Evolutionary conservation across 2,113 vertebrate genomes (phyloP).

Genomic region (Rallus limicola): DNA sequence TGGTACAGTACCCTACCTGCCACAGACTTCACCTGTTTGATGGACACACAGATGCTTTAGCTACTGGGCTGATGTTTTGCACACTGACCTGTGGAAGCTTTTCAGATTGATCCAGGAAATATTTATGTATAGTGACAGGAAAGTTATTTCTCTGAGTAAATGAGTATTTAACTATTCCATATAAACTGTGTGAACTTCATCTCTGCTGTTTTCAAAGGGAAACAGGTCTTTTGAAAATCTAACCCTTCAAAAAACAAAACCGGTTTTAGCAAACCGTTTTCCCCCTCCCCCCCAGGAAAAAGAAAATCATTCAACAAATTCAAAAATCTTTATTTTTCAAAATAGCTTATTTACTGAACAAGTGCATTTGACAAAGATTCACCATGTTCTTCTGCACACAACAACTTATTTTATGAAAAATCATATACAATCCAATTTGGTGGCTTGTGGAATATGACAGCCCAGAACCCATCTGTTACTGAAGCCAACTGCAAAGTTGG

Average conservation of each 20-base stretch:
- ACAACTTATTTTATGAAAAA: conserved; percentile 10
- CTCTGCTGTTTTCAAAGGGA: background rate
- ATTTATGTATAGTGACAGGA: background rate
- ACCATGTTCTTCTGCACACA: background rate
- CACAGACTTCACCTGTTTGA: background rate
- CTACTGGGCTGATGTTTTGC: background rate
- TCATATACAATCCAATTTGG: background rate
- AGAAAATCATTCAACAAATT: background rate
- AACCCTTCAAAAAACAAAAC: background rate
- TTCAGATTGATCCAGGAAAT: background rate
- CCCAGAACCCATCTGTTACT: conserved; percentile 30
- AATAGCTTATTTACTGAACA: background rate
- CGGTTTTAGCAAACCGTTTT: background rate
- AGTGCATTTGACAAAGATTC: background rate
- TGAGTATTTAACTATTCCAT: background rate
- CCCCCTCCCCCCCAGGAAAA: background rate
- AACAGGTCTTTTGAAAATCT: background rate
- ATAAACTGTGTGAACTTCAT: background rate
- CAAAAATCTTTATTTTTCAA: background rate
- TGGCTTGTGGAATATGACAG: background rate
- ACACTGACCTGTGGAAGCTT: background rate
- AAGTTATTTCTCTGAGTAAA: background rate
- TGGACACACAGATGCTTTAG: fast-evolving
- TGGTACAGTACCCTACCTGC: background rate
- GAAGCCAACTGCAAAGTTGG: background rate